These are phyloP conservation scores for Sclerodermus sp. DNA, from an alignment of 2,888 invertebrate genomes.

Conservation along the genomic window DNA sequence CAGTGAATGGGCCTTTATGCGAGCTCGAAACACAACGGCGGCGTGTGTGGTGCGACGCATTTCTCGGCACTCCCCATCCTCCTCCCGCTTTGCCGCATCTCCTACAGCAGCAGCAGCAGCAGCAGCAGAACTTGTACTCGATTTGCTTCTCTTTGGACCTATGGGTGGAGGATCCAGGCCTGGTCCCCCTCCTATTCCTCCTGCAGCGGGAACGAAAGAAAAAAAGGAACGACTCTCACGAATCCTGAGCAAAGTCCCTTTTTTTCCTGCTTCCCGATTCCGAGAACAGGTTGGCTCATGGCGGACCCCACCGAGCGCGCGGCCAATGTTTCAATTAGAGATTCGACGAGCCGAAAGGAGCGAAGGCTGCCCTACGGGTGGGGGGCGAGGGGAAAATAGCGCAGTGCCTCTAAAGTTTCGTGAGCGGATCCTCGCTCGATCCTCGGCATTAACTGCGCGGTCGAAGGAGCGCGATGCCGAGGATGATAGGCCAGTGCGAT, in stretches of 20 bases:
- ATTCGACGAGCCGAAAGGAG: conserved; percentile 6
- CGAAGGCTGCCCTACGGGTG: not conserved
- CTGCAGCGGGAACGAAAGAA: conserved; percentile 2
- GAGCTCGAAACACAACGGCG: conserved; percentile 15
- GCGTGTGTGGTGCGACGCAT: conserved; percentile 37
- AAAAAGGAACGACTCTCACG: not conserved
- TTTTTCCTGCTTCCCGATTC: conserved; percentile 31
- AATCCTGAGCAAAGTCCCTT: no score
- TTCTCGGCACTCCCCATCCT: conserved; percentile 26
- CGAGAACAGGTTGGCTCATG: conserved; percentile 36
- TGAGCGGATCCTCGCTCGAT: no score
- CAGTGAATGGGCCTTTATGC: conserved; percentile 30
- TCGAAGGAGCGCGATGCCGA: no score
- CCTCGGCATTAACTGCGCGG: no score
- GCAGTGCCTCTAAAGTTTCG: no score
- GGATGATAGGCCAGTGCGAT: no score
- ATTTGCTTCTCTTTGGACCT: no score
- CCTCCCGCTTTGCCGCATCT: conserved; percentile 6
- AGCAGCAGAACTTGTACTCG: no score
- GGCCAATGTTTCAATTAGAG: conserved; percentile 41
- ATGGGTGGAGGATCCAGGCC: no score
- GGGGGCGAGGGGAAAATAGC: no score
- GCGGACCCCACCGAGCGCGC: conserved; percentile 32
- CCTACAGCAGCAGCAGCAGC: not conserved
- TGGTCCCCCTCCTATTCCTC: no score